A percentile compares a stretch with the other conserved stretches of the same genome.
Evolutionary conservation across 1,140 invertebrate genomes (phyloP).

Genomic region (Xylocopa sonorina): DNA sequence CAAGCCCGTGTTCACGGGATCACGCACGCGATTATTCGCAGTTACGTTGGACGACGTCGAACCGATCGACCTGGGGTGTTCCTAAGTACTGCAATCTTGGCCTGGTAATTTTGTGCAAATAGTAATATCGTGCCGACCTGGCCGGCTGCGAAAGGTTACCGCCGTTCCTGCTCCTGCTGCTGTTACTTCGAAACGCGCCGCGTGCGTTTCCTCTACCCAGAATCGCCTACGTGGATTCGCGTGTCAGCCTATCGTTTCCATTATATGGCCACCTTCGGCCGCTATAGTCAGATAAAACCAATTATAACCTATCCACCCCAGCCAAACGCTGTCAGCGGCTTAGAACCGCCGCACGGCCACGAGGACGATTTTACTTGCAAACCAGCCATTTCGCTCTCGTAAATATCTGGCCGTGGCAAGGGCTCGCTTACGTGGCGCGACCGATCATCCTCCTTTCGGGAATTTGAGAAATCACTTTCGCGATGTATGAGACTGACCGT

Average conservation of each 20-base stretch:
- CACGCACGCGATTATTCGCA: slow-evolving; percentile 63
- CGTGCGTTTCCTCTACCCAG: slow-evolving; percentile 12
- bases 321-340: slow-evolving; percentile 67
- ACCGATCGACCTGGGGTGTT: slow-evolving; percentile 67
- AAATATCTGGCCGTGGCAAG: slow-evolving; percentile 46
- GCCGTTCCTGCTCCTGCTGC: slow-evolving; percentile 45
- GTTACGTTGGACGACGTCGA: slow-evolving; percentile 43
- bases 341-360: slow-evolving; percentile 15
- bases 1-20: slow-evolving; percentile 49
- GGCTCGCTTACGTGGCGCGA: slow-evolving; percentile 33
- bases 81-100: slow-evolving; percentile 73
- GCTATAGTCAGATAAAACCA: slow-evolving; percentile 73
- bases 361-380: slow-evolving; percentile 70
- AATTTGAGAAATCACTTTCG: slow-evolving; percentile 61
- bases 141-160: slow-evolving; percentile 62
- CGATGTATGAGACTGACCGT: not conserved
- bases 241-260: slow-evolving; percentile 74
- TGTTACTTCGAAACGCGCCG: not conserved
- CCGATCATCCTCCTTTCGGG: slow-evolving; percentile 35
- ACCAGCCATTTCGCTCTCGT: slow-evolving; percentile 60
- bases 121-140: slow-evolving; percentile 76
- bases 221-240: slow-evolving; percentile 52
- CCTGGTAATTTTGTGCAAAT: slow-evolving; percentile 77
- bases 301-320: slow-evolving; percentile 72
- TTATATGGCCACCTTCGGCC: slow-evolving; percentile 62